These are phyloP conservation scores for Anguilla megastoma DNA, from an alignment of 2,797 vertebrate genomes.

Conservation along the genomic window DNA sequence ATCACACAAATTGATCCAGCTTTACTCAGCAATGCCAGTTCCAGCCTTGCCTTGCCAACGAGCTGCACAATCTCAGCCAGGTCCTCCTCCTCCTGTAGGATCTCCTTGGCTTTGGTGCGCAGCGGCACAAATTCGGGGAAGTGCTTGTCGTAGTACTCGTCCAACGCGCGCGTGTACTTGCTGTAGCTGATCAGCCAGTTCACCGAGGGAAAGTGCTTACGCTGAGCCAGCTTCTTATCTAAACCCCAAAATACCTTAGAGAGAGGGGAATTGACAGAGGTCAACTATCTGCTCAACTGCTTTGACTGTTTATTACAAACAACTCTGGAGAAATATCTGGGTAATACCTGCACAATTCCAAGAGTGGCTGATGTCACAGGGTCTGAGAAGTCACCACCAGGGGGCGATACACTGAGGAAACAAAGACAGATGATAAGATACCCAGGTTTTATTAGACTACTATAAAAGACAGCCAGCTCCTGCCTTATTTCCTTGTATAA, in stretches of 20 bases:
- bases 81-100: constrained; percentile 97
- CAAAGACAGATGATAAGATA: background rate
- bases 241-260: constrained; percentile 96
- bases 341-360: constrained; percentile 91
- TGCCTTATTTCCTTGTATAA: background rate
- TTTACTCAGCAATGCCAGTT: background rate
- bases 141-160: constrained; percentile 96
- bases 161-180: constrained; percentile 93
- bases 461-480: constrained; percentile 19
- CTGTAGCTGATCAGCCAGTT: constrained; percentile 99
- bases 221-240: constrained; percentile 97
- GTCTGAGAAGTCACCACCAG: constrained; percentile 98
- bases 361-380: constrained; percentile 97
- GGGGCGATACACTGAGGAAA: constrained; percentile 86
- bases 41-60: constrained; percentile 58
- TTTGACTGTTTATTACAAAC: background rate
- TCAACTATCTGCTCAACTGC: background rate
- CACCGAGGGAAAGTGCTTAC: constrained; percentile 97
- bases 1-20: background rate
- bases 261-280: background rate
- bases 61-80: constrained; percentile 98
- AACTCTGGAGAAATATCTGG: background rate
- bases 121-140: constrained; percentile 93
- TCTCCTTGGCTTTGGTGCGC: constrained; percentile 96
- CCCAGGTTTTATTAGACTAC: constrained; percentile 4